Conservation (phyloP, 2,888 invertebrate species). For the Seira musarum region DNA sequence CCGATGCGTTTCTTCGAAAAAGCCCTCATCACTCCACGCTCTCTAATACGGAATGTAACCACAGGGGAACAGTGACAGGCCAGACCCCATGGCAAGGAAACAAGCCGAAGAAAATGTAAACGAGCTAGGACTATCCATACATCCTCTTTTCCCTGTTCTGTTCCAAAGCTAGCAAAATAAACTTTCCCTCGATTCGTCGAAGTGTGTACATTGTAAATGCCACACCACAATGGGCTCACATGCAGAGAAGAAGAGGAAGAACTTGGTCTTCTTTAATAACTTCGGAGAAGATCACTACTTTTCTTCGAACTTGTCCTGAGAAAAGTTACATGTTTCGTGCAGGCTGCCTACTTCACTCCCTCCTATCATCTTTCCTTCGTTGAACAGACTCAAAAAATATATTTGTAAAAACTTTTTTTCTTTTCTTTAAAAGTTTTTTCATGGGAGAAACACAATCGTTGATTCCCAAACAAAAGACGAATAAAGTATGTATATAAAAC, state of each 20-base stretch:
- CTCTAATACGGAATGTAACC: no score
- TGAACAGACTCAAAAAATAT: conserved; percentile 16
- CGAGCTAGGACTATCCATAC: conserved; percentile 4
- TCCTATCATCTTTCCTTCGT: conserved; percentile 7
- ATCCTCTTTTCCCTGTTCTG: background rate
- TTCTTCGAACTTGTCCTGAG: conserved; percentile 33
- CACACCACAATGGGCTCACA: no score
- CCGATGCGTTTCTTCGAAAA: no score
- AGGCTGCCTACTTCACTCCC: background rate
- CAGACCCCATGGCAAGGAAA: conserved; percentile 4
- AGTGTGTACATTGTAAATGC: no score
- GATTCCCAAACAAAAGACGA: conserved; percentile 1
- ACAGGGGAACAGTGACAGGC: background rate
- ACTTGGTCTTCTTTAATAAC: conserved; percentile 41
- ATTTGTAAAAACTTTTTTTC: background rate
- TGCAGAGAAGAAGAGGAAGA: conserved; percentile 4
- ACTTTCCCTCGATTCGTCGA: no score
- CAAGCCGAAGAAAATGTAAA: conserved; percentile 1
- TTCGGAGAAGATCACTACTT: conserved; percentile 15
- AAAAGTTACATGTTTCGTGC: conserved; percentile 14
- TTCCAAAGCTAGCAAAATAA: conserved; percentile 12
- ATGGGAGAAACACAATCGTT: conserved; percentile 1
- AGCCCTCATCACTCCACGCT: no score
- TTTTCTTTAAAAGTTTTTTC: background rate
- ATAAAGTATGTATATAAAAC: background rate